Evolutionary conservation across 2,113 vertebrate genomes (phyloP).

Genomic region (Gila orcuttii): DNA sequence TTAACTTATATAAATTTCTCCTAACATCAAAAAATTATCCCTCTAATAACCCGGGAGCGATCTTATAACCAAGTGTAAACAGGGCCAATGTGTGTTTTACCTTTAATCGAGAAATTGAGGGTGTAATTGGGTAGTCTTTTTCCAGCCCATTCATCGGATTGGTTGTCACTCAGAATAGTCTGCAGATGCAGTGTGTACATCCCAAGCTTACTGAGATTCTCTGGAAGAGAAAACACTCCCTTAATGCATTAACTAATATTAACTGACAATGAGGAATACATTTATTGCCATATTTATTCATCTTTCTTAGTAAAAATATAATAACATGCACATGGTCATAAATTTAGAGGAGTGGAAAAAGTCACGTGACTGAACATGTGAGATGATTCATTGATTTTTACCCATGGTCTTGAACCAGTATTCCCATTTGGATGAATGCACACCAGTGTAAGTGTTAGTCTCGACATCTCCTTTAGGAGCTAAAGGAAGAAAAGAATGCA

Average conservation of each 20-base stretch:
- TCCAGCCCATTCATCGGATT: slow-evolving; percentile 74
- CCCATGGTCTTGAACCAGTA: slow-evolving; percentile 94
- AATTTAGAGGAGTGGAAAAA: not conserved
- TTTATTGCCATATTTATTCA: not conserved
- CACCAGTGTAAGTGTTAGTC: slow-evolving; percentile 77
- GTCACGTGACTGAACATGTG: not conserved
- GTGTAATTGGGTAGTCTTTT: slow-evolving; percentile 79
- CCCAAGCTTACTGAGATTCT: slow-evolving; percentile 81
- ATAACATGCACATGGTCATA: not conserved
- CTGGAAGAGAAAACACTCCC: slow-evolving; percentile 69
- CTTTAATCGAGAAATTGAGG: slow-evolving; percentile 85
- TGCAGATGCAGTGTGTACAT: slow-evolving; percentile 84
- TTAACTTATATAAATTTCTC: no score
- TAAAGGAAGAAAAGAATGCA: slow-evolving; percentile 61
- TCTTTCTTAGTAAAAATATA: no score
- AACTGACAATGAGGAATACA: not conserved
- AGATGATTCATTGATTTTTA: slow-evolving; percentile 61
- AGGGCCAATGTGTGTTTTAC: slow-evolving; percentile 64
- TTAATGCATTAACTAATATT: not conserved
- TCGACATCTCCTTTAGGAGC: slow-evolving; percentile 77
- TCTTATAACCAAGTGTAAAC: not conserved
- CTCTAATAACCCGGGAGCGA: no score
- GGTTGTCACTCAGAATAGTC: slow-evolving; percentile 80
- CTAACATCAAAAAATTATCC: no score
- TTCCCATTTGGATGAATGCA: slow-evolving; percentile 80